A percentile compares a stretch with the other conserved stretches of the same genome.
These are phyloP conservation scores for Trematomus loennbergii DNA, from an alignment of 2,113 vertebrate species.

Conservation along the genomic window DNA sequence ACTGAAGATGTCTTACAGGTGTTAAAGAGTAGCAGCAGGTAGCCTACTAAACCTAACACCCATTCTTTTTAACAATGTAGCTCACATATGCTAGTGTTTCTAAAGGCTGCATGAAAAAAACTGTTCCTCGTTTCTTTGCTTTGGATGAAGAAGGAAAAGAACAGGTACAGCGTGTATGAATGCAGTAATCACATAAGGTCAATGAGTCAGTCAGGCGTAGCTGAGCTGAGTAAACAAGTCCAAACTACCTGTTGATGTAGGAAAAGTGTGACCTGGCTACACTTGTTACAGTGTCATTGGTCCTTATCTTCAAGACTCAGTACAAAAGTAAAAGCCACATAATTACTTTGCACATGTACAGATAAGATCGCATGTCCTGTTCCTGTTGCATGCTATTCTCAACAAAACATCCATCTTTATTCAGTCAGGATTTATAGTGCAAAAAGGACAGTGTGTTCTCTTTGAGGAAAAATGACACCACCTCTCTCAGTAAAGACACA, in stretches of 20 bases:
- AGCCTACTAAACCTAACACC: neutral
- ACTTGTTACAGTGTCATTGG: constrained; percentile 56
- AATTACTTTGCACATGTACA: constrained; percentile 4
- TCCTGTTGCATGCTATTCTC: neutral
- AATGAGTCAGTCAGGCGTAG: constrained; percentile 68
- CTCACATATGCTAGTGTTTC: constrained; percentile 19
- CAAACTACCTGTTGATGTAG: constrained; percentile 73
- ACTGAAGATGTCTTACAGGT: constrained; percentile 24
- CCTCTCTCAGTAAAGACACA: neutral
- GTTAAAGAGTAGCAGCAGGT: constrained; percentile 27
- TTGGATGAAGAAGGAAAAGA: constrained; percentile 20
- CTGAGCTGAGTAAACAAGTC: constrained; percentile 73
- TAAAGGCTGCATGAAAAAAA: constrained; percentile 31
- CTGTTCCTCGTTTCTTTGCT: constrained; percentile 40
- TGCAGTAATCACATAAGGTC: constrained; percentile 42
- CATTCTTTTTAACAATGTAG: constrained; percentile 13
- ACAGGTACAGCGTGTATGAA: constrained; percentile 21
- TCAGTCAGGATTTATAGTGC: neutral
- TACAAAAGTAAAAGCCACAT: constrained; percentile 30
- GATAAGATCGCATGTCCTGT: neutral
- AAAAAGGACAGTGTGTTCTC: neutral
- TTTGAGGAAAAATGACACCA: neutral
- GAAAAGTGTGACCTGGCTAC: constrained; percentile 59
- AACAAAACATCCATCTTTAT: neutral
- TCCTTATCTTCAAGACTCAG: constrained; percentile 43